Evolutionary conservation across 64 coral and sea anemone species (phyloP).

Genomic region (Montipora efflorescens): DNA sequence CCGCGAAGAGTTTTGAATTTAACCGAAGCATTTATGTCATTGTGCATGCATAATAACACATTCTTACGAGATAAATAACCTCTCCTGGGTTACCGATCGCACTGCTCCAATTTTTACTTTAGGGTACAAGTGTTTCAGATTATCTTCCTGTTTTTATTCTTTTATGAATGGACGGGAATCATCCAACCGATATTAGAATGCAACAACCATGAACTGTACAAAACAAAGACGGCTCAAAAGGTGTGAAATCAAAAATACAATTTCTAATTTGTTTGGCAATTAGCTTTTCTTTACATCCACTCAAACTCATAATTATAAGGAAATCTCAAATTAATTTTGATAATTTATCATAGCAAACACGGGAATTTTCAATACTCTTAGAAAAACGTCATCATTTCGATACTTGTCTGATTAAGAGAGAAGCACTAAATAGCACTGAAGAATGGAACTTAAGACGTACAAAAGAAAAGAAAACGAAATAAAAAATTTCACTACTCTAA

Average conservation of each 20-base stretch:
- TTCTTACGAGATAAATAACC: slow-evolving; percentile 17
- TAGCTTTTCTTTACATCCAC: slow-evolving; percentile 24
- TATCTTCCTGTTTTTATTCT: background rate
- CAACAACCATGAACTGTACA: no score
- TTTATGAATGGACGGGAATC: no score
- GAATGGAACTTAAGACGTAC: no score
- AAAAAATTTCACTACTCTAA: background rate
- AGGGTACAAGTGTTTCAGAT: background rate
- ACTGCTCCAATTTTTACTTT: background rate
- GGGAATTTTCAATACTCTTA: slow-evolving; percentile 8
- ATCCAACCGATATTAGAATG: no score
- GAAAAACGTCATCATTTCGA: slow-evolving; percentile 24
- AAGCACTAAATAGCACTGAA: no score
- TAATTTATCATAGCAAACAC: slow-evolving; percentile 10
- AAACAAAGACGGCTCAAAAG: no score
- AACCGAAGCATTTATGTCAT: slow-evolving; percentile 31
- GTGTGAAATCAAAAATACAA: background rate
- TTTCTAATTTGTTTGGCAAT: slow-evolving; percentile 57
- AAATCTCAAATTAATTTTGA: slow-evolving; percentile 39
- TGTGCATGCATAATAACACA: slow-evolving; percentile 17
- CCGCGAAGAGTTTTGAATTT: slow-evolving; percentile 5
- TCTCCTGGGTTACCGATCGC: slow-evolving; percentile 15
- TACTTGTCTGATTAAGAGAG: background rate
- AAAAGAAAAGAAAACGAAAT: background rate
- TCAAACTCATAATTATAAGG: slow-evolving; percentile 10